Base-by-base conservation (phyloP, 1,140 invertebrate genomes). In the Subanguina moxae region DNA sequence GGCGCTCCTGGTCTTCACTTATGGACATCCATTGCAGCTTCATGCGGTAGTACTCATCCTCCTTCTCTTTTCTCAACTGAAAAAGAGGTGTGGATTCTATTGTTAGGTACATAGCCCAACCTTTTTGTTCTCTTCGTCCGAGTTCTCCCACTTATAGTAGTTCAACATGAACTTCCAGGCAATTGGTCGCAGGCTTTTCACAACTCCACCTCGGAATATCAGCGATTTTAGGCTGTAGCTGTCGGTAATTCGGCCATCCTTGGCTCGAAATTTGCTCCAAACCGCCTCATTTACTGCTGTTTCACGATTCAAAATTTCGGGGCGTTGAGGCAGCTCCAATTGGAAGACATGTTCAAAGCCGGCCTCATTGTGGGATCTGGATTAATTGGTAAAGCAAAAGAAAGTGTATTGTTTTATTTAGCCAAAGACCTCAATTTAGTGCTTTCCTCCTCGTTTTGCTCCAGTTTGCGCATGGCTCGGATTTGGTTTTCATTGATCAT, bases 1-100 rank as follows among this genome's bases (percentile, higher is more conserved):
- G 87, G 0, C 87, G 86, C 82, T 97, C 92, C 84, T 98, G 95
- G 5, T 87, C 88, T 45, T 87, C 85, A 7, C 89, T 89, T 83
- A 98, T 92, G 0, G 90, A 90, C 74, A 89, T 88, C 95, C 95
- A 99, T 83, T 98, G 95, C 11, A 90, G 85, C 83, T 97, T 97
- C 92, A 97, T 97, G 59, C 87, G 87, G 83, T 90, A 93, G 85
- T 98, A 97, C 81, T 94, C 90, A 70, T 92, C 88, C 58, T 84
- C 85, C 67, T 63, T 79, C 78, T 71, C 38, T 25, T 67, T 69
- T 57, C 72, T 70, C 62, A 65, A 67, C 74, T 70, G 32, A 63
- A 61, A 59, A 57, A 19, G 27, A 25, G n/a, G n/a, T n/a, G n/a
- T n/a, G n/a, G n/a, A n/a, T n/a, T n/a, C n/a, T n/a, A 52, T 19